Conservation (phyloP, 2,113 vertebrate species). For the Erythrocercus mccallii region DNA sequence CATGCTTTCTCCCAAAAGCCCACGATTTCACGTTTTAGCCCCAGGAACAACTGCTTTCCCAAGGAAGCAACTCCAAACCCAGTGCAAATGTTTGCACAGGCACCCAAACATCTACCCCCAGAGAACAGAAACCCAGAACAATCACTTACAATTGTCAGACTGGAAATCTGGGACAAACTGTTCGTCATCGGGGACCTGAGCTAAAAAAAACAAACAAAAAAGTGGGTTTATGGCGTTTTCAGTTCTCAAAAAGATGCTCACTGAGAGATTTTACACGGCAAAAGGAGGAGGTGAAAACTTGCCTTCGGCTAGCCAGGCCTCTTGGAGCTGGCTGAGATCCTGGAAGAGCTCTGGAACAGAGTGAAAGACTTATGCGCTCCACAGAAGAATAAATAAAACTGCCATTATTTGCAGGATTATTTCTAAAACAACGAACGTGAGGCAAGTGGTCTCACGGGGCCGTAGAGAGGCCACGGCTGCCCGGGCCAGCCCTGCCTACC, state of each 20-base stretch:
- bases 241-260: neutral
- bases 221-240: neutral
- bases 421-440: rapidly evolving
- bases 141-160: slow-evolving; percentile 94
- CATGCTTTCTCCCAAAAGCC: neutral
- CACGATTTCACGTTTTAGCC: rapidly evolving
- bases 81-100: neutral
- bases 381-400: neutral
- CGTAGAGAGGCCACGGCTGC: rapidly evolving
- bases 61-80: neutral
- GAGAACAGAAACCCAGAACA: neutral
- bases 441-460: rapidly evolving
- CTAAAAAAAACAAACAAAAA: slow-evolving; percentile 61
- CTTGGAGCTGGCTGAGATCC: slow-evolving; percentile 96
- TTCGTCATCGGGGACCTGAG: slow-evolving; percentile 97
- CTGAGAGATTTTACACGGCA: neutral
- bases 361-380: slow-evolving; percentile 35
- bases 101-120: neutral
- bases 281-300: slow-evolving; percentile 69
- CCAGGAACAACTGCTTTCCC: neutral
- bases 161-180: slow-evolving; percentile 99
- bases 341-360: slow-evolving; percentile 91
- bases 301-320: slow-evolving; percentile 97
- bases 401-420: neutral
- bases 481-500: slow-evolving; percentile 70